Base-by-base conservation (phyloP, 1,140 invertebrate genomes). In the Rhagoletis pomonella region DNA sequence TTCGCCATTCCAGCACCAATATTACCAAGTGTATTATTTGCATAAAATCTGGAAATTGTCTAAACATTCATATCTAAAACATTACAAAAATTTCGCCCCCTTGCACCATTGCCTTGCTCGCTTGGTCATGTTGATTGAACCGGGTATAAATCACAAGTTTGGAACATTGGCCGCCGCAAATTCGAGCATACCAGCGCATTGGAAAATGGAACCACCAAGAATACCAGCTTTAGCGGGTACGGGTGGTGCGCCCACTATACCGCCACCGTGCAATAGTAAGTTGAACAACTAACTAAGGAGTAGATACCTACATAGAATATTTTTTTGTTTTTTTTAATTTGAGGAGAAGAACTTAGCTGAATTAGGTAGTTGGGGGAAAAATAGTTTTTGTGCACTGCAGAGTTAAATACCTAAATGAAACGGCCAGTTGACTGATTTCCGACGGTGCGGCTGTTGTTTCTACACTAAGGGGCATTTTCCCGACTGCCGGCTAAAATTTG, bases 131-230 rank as follows among this genome's bases (percentile, higher is more conserved):
- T 92, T 92, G 91, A 92, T 92, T 89, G 91, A 92, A 91, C 90
- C 91, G 91, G 90, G 90, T 88, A 91, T 92, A 88, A 92, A 92
- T 90, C 91, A 91, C 90, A 91, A 92, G 88, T 92, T 92, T 92
- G 91, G 91, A 90, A 90, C 90, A 89, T 90, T 92, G 87, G 89
- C 91, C 90, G 89, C 90, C 89, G 89, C 91, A 89, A 90, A 90
- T 92, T 90, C 69, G 59, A 88, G 77, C 85, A 87, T 87, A 69
- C 89, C 89, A 88, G 89, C 91, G 81, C 91, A 92, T 89, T 92
- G 91, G 91, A 92, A 92, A 91, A 92, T 92, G 91, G 91, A 92
- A 89, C 91, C 91, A 88, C 91, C 88, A 44, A 86, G 88, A 88
- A 88, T 88, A 87, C 88, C 88, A 65, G 59, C 84, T 3, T 62